Percentiles rank a stretch among this genome's conserved stretches.
These are phyloP conservation scores for Acridotheres tristis DNA, from an alignment of 2,797 vertebrate species.

Conservation along the genomic window DNA sequence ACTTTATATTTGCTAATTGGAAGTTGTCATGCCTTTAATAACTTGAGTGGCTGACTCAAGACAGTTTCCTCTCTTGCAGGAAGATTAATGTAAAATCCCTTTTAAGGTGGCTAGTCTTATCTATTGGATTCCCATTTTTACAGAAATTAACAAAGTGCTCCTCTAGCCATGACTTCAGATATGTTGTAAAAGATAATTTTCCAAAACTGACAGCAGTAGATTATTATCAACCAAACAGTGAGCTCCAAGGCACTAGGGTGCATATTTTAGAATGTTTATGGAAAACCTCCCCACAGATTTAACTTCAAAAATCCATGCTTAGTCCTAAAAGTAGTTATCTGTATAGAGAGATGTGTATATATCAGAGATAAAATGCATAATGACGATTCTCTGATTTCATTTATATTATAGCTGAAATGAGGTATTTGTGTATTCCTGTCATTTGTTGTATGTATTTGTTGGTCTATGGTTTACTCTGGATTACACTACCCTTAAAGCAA, in stretches of 20 bases:
- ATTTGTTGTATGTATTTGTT: background rate
- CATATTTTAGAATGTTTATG: background rate
- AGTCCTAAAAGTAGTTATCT: background rate
- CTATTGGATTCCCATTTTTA: background rate
- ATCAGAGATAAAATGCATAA: background rate
- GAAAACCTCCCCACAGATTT: background rate
- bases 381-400: background rate
- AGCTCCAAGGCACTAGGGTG: background rate
- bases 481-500: constrained; percentile 47
- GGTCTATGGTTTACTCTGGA: constrained; percentile 14
- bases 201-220: background rate
- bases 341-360: background rate
- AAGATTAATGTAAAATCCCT: background rate
- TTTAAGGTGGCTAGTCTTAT: background rate
- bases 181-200: background rate
- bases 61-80: background rate
- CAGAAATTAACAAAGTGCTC: background rate
- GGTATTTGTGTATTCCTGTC: background rate
- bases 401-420: constrained; percentile 20
- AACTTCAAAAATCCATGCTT: background rate
- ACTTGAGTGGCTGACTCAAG: background rate
- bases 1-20: background rate
- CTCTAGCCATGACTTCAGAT: background rate
- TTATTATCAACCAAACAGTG: background rate
- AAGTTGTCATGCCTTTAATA: background rate